phyloP scores from a whole-genome alignment of 2,888 invertebrate genomes.

The Lepidochitona cinerea region DNA sequence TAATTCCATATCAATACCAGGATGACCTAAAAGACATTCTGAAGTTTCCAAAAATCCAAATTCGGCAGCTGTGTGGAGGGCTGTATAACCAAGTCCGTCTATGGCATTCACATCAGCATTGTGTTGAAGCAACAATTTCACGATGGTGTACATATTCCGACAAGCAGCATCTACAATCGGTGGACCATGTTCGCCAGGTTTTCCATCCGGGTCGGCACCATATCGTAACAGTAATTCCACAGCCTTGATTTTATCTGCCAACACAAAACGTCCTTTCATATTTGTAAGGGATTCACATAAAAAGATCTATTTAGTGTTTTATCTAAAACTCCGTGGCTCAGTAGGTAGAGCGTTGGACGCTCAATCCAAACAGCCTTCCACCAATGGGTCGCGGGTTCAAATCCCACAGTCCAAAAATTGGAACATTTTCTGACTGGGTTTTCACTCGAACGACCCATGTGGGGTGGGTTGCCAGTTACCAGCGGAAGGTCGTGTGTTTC shows the following conservation, averaged over 20 bases:
- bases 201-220: slow-evolving; percentile 19
- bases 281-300: too few species aligned
- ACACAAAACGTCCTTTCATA: too few species aligned
- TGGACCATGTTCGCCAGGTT: not conserved
- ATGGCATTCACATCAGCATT: slow-evolving; percentile 20
- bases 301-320: too few species aligned
- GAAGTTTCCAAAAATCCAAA: slow-evolving; percentile 17
- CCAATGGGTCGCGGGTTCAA: too few species aligned
- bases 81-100: slow-evolving; percentile 18
- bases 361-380: too few species aligned
- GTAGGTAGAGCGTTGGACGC: too few species aligned
- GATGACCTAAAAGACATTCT: slow-evolving; percentile 9
- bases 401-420: too few species aligned
- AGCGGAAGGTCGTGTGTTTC: too few species aligned
- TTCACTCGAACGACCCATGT: too few species aligned
- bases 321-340: too few species aligned
- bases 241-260: slow-evolving; percentile 14
- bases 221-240: slow-evolving; percentile 17
- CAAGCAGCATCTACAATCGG: slow-evolving; percentile 21
- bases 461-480: too few species aligned
- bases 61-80: slow-evolving; percentile 29
- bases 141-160: slow-evolving; percentile 8
- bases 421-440: too few species aligned
- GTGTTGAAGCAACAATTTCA: slow-evolving; percentile 10
- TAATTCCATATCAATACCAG: slow-evolving; percentile 10